Base-by-base conservation (phyloP, 2,888 invertebrate genomes). In the Parelbella ahira region DNA sequence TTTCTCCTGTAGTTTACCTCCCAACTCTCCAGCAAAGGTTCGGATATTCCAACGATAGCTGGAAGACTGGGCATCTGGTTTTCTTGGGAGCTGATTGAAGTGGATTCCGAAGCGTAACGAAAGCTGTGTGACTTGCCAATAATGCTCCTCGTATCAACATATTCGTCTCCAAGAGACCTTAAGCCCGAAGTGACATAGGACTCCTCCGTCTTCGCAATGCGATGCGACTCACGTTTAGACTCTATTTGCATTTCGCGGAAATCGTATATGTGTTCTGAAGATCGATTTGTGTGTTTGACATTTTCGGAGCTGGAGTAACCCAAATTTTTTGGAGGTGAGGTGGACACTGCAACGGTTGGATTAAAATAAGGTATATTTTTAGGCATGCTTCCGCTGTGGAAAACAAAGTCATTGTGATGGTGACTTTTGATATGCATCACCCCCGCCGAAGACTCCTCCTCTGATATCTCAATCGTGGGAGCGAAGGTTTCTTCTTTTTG, bases 71-170 rank as follows among this genome's bases (percentile, higher is more conserved):
- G 87, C 81, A 88, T 75, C 51, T 88, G 87, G 50, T 74, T 84
- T 45, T 88, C 88, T 47, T 88, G 87, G 9, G 83, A 86, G 51
- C 82, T 80, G 39, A 83, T 76, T 1, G 87, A 86, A 39, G 80
- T 68, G 4, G 80, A 70, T 53, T 90, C 89, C 18, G 89, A 88
- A 48, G 89, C 87, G 63, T 88, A 89, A 58, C 91, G 90, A 72
- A 93, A 93, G 60, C 93, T 93, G 50, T 92, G 92, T 1, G 93
- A 92, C 66, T 93, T 93, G 34, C 91, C 89, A 11, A 93, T 89
- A 10, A 90, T 89, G 68, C 89, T 90, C 49, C 88, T 80, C 15
- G 84, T 71, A 58, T 81, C 88, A 13, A 73, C 62, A 43, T 71
- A 84, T 51, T 87, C 86, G 23, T 84, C 86, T 11, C 82, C 84